A percentile compares a stretch with the other conserved stretches of the same genome.
phyloP scores from a whole-genome alignment of 2,797 vertebrate genomes.

The Aythya fuligula region DNA sequence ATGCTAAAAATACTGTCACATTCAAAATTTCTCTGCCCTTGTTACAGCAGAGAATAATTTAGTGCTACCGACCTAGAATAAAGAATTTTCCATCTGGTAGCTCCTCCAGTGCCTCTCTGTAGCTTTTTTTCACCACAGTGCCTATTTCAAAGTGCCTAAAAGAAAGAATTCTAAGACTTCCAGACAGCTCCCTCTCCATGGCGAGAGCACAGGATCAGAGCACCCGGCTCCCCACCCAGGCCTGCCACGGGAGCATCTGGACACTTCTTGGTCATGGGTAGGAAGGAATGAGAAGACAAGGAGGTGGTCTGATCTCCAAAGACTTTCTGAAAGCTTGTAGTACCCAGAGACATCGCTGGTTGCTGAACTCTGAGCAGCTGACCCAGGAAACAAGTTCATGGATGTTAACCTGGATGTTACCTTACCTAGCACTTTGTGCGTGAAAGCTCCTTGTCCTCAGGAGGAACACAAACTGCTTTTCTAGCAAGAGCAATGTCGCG shows the following conservation, averaged over 20 bases:
- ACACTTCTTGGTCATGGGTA: not conserved
- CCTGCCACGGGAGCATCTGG: not conserved
- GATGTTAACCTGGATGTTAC: not conserved
- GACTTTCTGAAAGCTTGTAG: not conserved
- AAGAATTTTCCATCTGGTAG: not conserved
- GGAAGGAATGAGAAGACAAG: not conserved
- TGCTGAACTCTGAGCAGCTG: not conserved
- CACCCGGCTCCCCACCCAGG: not conserved
- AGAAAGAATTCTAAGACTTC: not conserved
- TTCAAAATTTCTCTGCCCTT: conserved; percentile 25
- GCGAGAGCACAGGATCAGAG: not conserved
- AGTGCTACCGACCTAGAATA: not conserved
- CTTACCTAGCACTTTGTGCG: not conserved
- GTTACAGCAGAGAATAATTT: conserved; percentile 14
- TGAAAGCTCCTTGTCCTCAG: not conserved
- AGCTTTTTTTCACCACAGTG: not conserved
- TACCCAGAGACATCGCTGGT: not conserved
- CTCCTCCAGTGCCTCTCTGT: not conserved
- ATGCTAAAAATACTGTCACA: conserved; percentile 35
- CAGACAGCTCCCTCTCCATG: not conserved
- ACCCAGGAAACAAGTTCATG: not conserved
- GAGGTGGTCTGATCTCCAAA: not conserved
- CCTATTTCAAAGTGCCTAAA: not conserved
- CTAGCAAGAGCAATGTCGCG: fast-evolving
- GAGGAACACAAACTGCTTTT: not conserved